Evolutionary conservation across 2,113 vertebrate species (phyloP).

Genomic region (Oplegnathus fasciatus): DNA sequence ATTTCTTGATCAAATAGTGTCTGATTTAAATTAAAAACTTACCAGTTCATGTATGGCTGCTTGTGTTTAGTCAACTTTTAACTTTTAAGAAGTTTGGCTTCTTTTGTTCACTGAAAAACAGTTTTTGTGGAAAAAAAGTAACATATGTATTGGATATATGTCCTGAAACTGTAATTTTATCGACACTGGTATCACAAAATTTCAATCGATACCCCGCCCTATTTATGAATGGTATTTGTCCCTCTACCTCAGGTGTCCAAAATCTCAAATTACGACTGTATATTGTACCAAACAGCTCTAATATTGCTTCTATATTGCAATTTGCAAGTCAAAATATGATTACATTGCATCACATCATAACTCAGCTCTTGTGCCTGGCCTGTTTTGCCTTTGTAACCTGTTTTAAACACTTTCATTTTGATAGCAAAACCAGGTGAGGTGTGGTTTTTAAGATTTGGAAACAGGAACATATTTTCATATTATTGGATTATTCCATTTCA

Average conservation of each 20-base stretch:
- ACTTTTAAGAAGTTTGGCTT: neutral
- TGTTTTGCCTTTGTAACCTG: neutral
- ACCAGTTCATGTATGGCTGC: neutral
- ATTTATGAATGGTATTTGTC: constrained; percentile 12
- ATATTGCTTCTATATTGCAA: neutral
- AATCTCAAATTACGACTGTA: neutral
- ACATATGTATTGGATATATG: too few relatives aligned
- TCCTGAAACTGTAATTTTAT: neutral
- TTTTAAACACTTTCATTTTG: neutral
- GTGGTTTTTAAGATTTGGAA: neutral
- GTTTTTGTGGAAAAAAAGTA: too few relatives aligned
- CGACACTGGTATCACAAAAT: neutral
- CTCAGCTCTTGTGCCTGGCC: neutral
- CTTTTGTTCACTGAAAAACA: neutral
- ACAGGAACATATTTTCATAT: neutral
- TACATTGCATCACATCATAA: neutral
- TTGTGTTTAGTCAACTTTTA: neutral
- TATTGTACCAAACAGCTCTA: neutral
- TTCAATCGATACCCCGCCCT: neutral
- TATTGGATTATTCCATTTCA: neutral
- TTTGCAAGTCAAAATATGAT: neutral
- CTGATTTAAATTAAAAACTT: neutral
- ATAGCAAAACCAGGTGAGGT: neutral
- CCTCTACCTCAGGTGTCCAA: constrained; percentile 31
- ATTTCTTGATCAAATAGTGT: neutral